phyloP scores from a whole-genome alignment of 2,797 vertebrate species.

The Pangasius mekongensis region DNA sequence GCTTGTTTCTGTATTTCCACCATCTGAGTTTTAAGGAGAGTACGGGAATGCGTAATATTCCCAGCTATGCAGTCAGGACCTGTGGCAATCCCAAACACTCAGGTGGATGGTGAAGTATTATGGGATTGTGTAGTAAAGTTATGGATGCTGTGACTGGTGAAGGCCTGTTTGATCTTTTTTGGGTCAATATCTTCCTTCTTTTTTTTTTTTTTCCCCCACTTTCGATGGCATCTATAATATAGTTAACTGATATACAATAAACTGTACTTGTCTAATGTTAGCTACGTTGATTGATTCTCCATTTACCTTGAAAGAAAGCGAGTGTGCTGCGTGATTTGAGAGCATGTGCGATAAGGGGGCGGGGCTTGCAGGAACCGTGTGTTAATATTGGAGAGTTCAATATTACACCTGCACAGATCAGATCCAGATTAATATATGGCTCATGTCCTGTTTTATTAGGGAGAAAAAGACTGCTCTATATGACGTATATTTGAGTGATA shows the following conservation, averaged over 20 bases:
- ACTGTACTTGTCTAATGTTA: neutral
- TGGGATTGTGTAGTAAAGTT: neutral
- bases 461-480: neutral
- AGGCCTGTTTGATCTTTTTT: neutral
- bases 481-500: neutral
- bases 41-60: too few species aligned
- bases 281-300: neutral
- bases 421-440: neutral
- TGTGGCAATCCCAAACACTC: too few species aligned
- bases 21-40: too few species aligned
- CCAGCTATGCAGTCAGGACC: too few species aligned
- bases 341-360: neutral
- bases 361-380: neutral
- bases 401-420: neutral
- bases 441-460: neutral
- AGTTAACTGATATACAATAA: neutral
- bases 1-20: neutral
- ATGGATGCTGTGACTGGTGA: too few species aligned
- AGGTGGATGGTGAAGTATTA: too few species aligned
- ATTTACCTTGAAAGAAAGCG: neutral
- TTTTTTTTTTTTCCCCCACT: neutral
- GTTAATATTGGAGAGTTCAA: neutral
- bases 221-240: neutral
- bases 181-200: neutral
- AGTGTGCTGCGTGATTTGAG: neutral